Conservation (phyloP, 1,140 invertebrate genomes). For the Armadillidium nasatum region DNA sequence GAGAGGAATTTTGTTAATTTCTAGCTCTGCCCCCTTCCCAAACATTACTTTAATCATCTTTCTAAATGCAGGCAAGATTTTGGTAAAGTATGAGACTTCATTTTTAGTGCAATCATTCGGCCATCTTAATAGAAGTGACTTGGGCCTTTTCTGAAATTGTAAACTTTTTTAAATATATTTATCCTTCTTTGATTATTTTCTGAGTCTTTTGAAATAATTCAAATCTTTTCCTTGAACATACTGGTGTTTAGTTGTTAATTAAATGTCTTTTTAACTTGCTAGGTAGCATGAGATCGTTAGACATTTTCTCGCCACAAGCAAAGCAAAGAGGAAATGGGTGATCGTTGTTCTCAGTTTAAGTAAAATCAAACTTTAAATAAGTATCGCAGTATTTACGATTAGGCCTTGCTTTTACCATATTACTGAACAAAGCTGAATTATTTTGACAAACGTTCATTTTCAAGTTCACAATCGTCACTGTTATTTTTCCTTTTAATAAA, state of each 20-base stretch:
- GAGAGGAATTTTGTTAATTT: constrained; percentile 12
- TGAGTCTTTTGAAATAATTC: background rate
- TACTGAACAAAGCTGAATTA: constrained; percentile 6
- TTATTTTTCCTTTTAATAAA: constrained; percentile 19
- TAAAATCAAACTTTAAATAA: constrained; percentile 31
- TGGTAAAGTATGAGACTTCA: constrained; percentile 27
- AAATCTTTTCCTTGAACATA: constrained; percentile 22
- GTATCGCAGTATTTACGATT: constrained; percentile 19
- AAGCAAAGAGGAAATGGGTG: constrained; percentile 28
- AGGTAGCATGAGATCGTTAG: constrained; percentile 30
- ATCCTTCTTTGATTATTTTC: background rate
- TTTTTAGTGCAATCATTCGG: constrained; percentile 28
- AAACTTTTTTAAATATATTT: constrained; percentile 16
- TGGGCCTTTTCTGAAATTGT: constrained; percentile 1
- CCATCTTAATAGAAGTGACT: background rate
- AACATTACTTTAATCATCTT: constrained; percentile 29
- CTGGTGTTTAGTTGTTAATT: constrained; percentile 22
- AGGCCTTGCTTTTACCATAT: background rate
- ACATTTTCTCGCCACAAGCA: constrained; percentile 31
- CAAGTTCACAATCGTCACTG: constrained; percentile 19
- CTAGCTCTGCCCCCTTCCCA: constrained; percentile 14
- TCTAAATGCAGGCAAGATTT: constrained; percentile 25
- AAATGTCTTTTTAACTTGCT: constrained; percentile 35
- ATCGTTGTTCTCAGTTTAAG: constrained; percentile 25
- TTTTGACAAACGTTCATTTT: constrained; percentile 21